Evolutionary conservation across 2,888 invertebrate species (phyloP).

Genomic region (Ophion costatus): DNA sequence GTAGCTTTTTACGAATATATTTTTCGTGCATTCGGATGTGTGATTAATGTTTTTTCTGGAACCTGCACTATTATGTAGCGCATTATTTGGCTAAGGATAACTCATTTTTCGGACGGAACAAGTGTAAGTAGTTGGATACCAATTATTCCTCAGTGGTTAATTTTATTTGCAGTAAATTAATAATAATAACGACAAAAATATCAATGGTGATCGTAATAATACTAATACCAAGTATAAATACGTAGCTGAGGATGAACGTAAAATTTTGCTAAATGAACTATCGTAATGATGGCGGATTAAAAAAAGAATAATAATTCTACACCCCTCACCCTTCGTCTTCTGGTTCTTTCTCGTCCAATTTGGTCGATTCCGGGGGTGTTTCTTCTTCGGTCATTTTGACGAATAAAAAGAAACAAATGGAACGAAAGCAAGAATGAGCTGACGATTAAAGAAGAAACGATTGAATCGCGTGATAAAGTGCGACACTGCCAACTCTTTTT

Average conservation of each 20-base stretch:
- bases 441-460: slow-evolving; percentile 13
- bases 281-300: neutral
- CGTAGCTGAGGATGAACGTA: neutral
- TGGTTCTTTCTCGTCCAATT: slow-evolving; percentile 58
- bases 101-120: too few relatives aligned
- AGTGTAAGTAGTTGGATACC: too few relatives aligned
- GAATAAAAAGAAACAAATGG: neutral
- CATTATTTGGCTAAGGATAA: too few relatives aligned
- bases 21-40: too few relatives aligned
- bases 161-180: too few relatives aligned
- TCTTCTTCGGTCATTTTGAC: slow-evolving; percentile 72
- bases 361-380: slow-evolving; percentile 64
- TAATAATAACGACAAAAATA: too few relatives aligned
- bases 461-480: neutral
- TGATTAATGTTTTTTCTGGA: neutral
- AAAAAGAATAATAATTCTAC: slow-evolving; percentile 13
- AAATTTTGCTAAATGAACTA: neutral
- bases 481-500: neutral
- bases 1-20: too few relatives aligned
- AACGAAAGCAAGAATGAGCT: slow-evolving; percentile 9
- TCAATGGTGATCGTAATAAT: neutral
- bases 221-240: neutral
- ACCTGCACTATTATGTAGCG: too few relatives aligned
- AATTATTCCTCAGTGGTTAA: too few relatives aligned
- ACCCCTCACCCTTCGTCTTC: slow-evolving; percentile 73